phyloP scores from a whole-genome alignment of 1,140 invertebrate genomes.

The Centruroides sculpturatus region DNA sequence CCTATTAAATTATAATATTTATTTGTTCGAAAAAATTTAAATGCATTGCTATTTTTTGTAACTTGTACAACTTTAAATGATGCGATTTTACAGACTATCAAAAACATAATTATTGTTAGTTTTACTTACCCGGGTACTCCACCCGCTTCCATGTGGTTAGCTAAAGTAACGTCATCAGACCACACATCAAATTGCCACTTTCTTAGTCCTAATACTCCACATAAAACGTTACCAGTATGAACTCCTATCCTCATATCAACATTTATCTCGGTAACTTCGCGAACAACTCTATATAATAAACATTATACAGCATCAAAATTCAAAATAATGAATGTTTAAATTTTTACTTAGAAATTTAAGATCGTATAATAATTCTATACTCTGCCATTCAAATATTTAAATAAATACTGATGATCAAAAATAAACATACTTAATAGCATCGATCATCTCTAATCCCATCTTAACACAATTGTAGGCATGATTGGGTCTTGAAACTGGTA shows the following conservation, averaged over 20 bases:
- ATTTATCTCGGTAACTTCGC: constrained; percentile 73
- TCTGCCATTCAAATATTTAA: too few relatives aligned
- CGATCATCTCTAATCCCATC: constrained; percentile 93
- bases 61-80: too few relatives aligned
- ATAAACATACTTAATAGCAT: constrained; percentile 63
- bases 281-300: constrained; percentile 49
- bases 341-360: background rate
- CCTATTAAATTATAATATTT: too few relatives aligned
- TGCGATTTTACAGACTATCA: too few relatives aligned
- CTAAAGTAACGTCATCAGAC: constrained; percentile 62
- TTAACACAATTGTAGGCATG: constrained; percentile 91
- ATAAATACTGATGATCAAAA: too few relatives aligned
- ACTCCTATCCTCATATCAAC: constrained; percentile 92
- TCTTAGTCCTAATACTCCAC: constrained; percentile 35
- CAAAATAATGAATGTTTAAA: background rate
- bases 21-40: too few relatives aligned
- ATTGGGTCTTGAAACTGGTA: constrained; percentile 77
- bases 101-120: too few relatives aligned
- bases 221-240: constrained; percentile 36
- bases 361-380: too few relatives aligned
- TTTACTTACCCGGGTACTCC: constrained; percentile 67
- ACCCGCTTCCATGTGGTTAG: constrained; percentile 91
- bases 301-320: background rate
- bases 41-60: too few relatives aligned
- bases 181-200: constrained; percentile 43